Conservation (phyloP, 2,113 vertebrate genomes). For the Sander lucioperca region DNA sequence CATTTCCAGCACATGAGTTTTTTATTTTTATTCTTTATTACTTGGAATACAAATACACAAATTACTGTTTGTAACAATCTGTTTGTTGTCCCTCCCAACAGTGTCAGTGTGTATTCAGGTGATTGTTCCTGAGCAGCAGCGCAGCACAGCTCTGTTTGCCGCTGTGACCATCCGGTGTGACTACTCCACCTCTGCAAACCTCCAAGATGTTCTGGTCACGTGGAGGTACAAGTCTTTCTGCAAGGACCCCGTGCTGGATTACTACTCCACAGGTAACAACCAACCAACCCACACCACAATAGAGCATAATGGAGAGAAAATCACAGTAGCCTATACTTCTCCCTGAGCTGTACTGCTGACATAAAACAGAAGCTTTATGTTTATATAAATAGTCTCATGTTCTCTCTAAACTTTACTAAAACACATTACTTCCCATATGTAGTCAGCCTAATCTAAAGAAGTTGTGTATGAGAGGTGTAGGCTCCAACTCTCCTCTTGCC, state of each 20-base stretch:
- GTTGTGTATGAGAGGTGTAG: too few species aligned
- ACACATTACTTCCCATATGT: neutral
- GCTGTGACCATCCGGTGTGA: constrained; percentile 90
- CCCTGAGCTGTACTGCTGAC: neutral
- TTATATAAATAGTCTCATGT: neutral
- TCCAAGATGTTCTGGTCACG: constrained; percentile 91
- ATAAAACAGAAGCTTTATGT: neutral
- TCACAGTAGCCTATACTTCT: neutral
- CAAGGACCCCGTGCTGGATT: constrained; percentile 95
- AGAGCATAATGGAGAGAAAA: too few species aligned
- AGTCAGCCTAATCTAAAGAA: too few species aligned
- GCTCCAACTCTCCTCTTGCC: neutral
- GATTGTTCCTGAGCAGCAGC: constrained; percentile 83
- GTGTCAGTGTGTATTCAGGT: constrained; percentile 89
- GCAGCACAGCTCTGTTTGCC: constrained; percentile 89
- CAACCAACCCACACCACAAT: too few species aligned
- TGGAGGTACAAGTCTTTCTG: constrained; percentile 97
- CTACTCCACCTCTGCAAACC: constrained; percentile 91
- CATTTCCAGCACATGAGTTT: neutral
- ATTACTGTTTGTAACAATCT: constrained; percentile 7
- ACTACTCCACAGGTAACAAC: constrained; percentile 88
- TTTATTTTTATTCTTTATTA: too few species aligned
- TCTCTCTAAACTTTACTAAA: neutral
- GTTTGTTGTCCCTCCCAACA: constrained; percentile 58
- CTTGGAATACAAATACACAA: neutral